Base-by-base conservation (phyloP, 2,797 vertebrate genomes). In the Pseudochirops corinnae region DNA sequence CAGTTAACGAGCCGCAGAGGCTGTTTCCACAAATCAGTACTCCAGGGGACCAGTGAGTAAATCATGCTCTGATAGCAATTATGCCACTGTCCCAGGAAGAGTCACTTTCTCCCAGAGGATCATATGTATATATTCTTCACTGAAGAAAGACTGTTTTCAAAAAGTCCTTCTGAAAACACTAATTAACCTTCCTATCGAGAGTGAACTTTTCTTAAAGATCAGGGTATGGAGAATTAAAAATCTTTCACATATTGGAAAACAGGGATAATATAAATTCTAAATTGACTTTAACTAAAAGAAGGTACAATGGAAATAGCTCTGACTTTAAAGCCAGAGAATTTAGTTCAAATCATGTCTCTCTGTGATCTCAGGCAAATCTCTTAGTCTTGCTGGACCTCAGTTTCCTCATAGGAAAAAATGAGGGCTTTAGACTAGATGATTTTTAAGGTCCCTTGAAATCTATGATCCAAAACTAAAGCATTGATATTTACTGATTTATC, bases 161-260 rank as follows among this genome's bases (percentile, higher is more conserved):
- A 96, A 97, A 95, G 58, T 97, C 39, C 90, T 95, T 98, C 55
- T 55, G 39, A 58, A 97, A 96, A 96, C 96, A 95, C 58, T 92
- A 91, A 95, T 82, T 74, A 92, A 95, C 56, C 95, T 97, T 97
- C 95, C 91, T 96, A 96, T 56, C 53, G n/a, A 93, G 92, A 93
- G 93, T 91, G 97, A 95, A 96, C 46, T 93, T n/a, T 39, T 56
- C 74, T 95, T 46, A 91, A 96, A 96, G 93, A 56, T 92, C n/a
- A 95, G 82, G 90, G 57, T 74, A 94, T 92, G 21, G 56, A 91
- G 91, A 55, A 2, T 94, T 92, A 96, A 56, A 55, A 91, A 33
- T 55, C 28, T 91, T 91, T 91, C 29, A 4, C 29, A 16, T 1
- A 2, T 95, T 96, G 26, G 92, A 16, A 60, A 90, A 39, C 90